Evolutionary conservation across 2,888 invertebrate genomes (phyloP), one percentile per base, ranked within the genome.

Genomic region (Polyommatus icarus): DNA sequence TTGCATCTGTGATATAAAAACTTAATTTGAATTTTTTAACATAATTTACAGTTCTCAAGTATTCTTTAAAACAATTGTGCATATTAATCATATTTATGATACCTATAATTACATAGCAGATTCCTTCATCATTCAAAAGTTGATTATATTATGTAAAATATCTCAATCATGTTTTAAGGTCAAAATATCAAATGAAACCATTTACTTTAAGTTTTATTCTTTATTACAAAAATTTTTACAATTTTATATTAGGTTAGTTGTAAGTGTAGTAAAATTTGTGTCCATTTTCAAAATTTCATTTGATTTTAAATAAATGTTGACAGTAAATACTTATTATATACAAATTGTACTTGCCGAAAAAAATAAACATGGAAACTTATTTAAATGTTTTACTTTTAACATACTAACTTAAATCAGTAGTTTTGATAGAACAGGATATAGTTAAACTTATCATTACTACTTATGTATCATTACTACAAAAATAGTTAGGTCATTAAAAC

Each of bases 121-220:
- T 67, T 18, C 24, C 29, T 67, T 24, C 29, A 24, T 10, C 24
- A 67, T 67, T 67, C 61, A 67, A 24, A 5, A 8, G 10, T 67
- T 24, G 61, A 20, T 24, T 67, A 20, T 76, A 76, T 61, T 29
- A 40, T 40, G 61, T 59, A 24, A n/a, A 40, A 61, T 59, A 54
- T 76, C 61, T 76, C 61, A 46, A 61, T 61, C 59, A 59, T 61
- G 40, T 67, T 59, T 61, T 61, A 54, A 36, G 67, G 5, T 67
- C 15, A 32, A 32, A 29, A 32, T 61, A 54, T 57, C 20, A 40
- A 76, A 76, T 61, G 59, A 76, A 76, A 76, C 61, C 61, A 40
- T 61, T 40, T 32, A 7, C 46, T 61, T 76, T 20, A 10, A 61
- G 61, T 46, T 76, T 36, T 76, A 61, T 10, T 46, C 36, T 76